Evolutionary conservation across 2,888 invertebrate genomes (phyloP).

Genomic region (Bedellia somnulentella): DNA sequence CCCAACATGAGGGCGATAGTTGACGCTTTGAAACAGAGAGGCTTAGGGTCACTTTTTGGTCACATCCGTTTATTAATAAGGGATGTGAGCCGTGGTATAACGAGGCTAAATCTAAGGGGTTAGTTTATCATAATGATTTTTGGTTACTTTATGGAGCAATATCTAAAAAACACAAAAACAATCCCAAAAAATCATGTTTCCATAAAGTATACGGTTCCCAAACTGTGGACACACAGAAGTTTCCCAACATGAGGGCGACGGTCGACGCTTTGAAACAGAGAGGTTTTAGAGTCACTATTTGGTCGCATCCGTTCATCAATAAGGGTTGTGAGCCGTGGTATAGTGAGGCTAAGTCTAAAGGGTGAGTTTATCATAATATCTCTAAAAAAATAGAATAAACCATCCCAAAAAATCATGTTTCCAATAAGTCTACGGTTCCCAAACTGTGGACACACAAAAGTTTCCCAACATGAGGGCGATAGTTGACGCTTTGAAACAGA

Average conservation of each 20-base stretch:
- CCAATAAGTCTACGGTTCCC: constrained; percentile 67
- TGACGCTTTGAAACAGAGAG: constrained; percentile 59
- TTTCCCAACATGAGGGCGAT: constrained; percentile 60
- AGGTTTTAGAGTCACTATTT: constrained; percentile 76
- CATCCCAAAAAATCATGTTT: no score
- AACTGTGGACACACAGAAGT: constrained; percentile 69
- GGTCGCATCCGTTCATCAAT: constrained; percentile 88
- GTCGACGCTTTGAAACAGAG: constrained; percentile 61
- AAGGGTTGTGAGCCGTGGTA: constrained; percentile 66
- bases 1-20: constrained; percentile 66
- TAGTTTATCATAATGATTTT: no score
- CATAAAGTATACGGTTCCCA: constrained; percentile 86
- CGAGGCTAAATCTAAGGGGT: no score
- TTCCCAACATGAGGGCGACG: constrained; percentile 67
- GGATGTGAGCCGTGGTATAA: constrained; percentile 66
- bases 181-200: no score
- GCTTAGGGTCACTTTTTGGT: constrained; percentile 82
- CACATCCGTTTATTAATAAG: constrained; percentile 83
- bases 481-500: constrained; percentile 30
- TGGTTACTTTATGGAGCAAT: no score
- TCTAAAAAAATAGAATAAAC: no score
- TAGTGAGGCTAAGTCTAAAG: constrained; percentile 53
- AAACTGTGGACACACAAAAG: constrained; percentile 41
- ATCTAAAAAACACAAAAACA: no score
- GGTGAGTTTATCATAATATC: no score